A percentile compares a stretch with the other conserved stretches of the same genome.
These are phyloP conservation scores for Astropecten irregularis DNA, from an alignment of 53 echinoderm and acorn worm genomes.

Conservation along the genomic window DNA sequence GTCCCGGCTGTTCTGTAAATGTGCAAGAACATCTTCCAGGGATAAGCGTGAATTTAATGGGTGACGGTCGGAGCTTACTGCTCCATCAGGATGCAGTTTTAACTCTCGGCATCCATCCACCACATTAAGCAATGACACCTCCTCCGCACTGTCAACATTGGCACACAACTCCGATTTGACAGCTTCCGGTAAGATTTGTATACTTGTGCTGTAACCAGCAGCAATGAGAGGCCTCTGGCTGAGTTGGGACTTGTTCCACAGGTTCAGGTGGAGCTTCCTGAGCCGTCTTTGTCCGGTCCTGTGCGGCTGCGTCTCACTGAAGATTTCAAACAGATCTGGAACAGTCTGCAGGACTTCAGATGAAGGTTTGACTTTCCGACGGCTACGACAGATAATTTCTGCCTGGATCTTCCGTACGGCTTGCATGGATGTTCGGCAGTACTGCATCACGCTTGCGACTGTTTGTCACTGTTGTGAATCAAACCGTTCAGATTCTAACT, in stretches of 20 bases:
- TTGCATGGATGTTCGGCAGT: constrained; percentile 3
- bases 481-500: too few relatives aligned
- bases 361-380: constrained; percentile 37
- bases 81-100: neutral
- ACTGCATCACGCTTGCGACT: neutral
- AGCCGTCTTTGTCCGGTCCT: neutral
- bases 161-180: neutral
- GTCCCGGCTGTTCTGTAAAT: neutral
- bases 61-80: neutral
- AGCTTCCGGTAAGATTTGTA: too few relatives aligned
- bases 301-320: neutral
- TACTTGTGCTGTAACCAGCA: neutral
- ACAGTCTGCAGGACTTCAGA: constrained; percentile 46
- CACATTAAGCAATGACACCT: too few relatives aligned
- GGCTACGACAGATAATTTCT: constrained; percentile 18
- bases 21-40: neutral
- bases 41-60: neutral
- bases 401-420: constrained; percentile 28
- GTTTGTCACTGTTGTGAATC: too few relatives aligned
- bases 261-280: neutral
- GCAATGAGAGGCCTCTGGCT: neutral
- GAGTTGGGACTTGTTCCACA: neutral
- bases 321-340: constrained; percentile 53
- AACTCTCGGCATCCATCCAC: neutral
- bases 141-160: too few relatives aligned